These are phyloP conservation scores for Lycaon pictus DNA, from an alignment of 2,113 vertebrate species.

Conservation along the genomic window DNA sequence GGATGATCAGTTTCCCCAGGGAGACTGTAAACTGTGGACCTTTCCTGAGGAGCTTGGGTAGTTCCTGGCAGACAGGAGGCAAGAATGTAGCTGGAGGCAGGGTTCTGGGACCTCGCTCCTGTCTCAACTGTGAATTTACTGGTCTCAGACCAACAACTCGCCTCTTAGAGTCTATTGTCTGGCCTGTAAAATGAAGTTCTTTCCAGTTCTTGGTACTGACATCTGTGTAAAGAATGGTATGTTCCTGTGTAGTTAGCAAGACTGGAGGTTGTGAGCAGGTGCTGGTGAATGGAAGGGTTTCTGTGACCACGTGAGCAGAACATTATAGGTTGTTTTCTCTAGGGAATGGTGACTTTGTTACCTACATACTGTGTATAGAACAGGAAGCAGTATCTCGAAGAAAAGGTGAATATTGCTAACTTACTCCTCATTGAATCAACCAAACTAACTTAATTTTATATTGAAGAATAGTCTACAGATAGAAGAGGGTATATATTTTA, in stretches of 20 bases:
- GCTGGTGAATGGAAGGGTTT: conserved; percentile 45
- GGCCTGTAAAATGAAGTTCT: conserved; percentile 48
- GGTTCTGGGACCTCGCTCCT: neutral
- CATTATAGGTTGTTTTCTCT: conserved; percentile 26
- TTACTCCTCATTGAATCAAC: conserved; percentile 14
- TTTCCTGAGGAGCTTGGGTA: neutral
- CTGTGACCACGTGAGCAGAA: conserved; percentile 53
- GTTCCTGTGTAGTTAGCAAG: conserved; percentile 60
- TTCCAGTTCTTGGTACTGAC: conserved; percentile 47
- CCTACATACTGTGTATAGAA: neutral
- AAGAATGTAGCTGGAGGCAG: neutral
- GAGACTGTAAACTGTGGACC: neutral
- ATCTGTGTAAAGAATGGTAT: conserved; percentile 67
- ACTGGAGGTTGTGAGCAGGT: conserved; percentile 59
- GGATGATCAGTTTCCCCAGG: neutral
- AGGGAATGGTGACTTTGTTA: conserved; percentile 40
- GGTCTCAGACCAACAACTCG: neutral
- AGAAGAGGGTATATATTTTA: neutral
- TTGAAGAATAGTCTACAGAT: neutral
- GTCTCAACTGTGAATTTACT: neutral
- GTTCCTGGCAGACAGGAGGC: neutral
- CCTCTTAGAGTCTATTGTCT: conserved; percentile 37
- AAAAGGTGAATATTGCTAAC: neutral
- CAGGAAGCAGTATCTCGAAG: conserved; percentile 37
- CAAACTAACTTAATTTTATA: conserved; percentile 40